Evolutionary conservation across 1,140 invertebrate species (phyloP).

Genomic region (Choristoneura fumiferana): DNA sequence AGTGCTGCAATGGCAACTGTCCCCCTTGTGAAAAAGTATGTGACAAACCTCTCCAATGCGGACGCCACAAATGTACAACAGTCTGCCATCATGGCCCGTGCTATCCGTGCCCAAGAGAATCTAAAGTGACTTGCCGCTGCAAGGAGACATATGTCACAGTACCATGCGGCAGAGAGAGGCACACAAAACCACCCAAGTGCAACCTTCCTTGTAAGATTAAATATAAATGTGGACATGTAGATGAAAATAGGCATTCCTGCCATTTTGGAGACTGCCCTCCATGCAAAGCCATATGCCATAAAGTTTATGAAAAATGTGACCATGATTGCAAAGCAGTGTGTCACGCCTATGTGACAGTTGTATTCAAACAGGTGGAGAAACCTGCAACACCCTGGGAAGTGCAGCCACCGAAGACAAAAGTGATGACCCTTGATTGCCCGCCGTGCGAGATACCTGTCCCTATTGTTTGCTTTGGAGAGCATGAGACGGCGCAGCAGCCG

Average conservation of each 20-base stretch:
- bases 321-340: constrained; percentile 89
- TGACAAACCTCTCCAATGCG: constrained; percentile 89
- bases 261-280: constrained; percentile 93
- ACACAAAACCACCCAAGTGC: constrained; percentile 89
- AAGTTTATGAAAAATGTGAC: constrained; percentile 81
- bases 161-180: constrained; percentile 90
- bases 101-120: constrained; percentile 91
- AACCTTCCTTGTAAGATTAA: constrained; percentile 83
- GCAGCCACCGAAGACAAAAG: constrained; percentile 80
- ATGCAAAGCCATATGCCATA: constrained; percentile 86
- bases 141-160: constrained; percentile 88
- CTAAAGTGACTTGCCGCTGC: constrained; percentile 90
- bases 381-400: constrained; percentile 89
- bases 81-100: constrained; percentile 93
- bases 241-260: constrained; percentile 88
- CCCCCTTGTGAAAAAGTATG: constrained; percentile 93
- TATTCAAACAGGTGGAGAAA: constrained; percentile 80
- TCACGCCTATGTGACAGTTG: constrained; percentile 88
- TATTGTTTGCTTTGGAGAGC: constrained; percentile 89
- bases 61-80: constrained; percentile 93
- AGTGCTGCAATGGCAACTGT: constrained; percentile 93
- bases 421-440: constrained; percentile 84
- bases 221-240: constrained; percentile 85
- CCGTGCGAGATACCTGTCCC: constrained; percentile 84
- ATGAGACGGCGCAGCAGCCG: constrained; percentile 87